These are phyloP conservation scores for Tiaroga cobitis DNA, from an alignment of 2,797 vertebrate genomes.

Conservation along the genomic window DNA sequence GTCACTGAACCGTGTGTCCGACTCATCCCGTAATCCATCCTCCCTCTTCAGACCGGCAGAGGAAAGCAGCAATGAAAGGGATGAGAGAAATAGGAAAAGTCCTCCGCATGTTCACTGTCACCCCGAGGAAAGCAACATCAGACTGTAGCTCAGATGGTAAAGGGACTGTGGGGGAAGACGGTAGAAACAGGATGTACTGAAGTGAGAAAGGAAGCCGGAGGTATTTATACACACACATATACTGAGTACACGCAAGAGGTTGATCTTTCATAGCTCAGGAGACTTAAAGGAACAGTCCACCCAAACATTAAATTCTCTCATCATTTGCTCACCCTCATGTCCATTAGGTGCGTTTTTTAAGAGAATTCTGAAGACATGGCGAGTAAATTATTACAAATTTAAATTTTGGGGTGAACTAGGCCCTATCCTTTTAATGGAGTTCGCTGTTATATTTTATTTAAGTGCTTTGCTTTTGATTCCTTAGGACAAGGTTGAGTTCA, in stretches of 20 bases:
- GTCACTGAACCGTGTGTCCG: slow-evolving; percentile 16
- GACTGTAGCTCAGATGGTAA: slow-evolving; percentile 12
- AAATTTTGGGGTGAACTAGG: background rate
- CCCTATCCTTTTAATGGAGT: background rate
- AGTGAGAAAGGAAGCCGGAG: slow-evolving; percentile 14
- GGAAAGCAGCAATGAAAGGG: slow-evolving; percentile 2
- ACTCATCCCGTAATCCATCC: slow-evolving; percentile 37
- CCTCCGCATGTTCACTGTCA: slow-evolving; percentile 21
- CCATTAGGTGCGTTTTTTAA: background rate
- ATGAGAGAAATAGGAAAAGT: slow-evolving; percentile 29
- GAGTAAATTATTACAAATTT: background rate
- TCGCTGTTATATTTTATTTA: background rate
- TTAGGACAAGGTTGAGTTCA: background rate
- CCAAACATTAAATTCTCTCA: too few species aligned
- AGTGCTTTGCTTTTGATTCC: background rate
- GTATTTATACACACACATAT: background rate
- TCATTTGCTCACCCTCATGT: background rate
- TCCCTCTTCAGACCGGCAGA: background rate
- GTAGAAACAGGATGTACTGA: background rate
- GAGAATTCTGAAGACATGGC: background rate
- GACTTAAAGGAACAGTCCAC: background rate
- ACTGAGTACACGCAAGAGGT: background rate
- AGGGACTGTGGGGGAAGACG: slow-evolving; percentile 33
- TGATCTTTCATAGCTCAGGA: slow-evolving; percentile 1
- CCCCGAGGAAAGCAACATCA: slow-evolving; percentile 30